Evolutionary conservation across 2,888 invertebrate genomes (phyloP).

Genomic region (Aspidiotus rigidus): DNA sequence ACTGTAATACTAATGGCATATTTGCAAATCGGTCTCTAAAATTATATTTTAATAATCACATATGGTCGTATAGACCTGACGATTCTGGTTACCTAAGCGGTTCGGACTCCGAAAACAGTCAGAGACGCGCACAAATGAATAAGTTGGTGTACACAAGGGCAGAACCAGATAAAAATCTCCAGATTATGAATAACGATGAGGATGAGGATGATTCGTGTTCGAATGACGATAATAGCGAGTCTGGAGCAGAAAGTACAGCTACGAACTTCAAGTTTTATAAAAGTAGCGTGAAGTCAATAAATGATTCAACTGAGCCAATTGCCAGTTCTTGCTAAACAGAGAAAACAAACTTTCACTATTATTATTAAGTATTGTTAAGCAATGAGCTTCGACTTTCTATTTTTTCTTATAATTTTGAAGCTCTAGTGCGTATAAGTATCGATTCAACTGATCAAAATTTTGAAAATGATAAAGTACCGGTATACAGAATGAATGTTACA

Average conservation of each 20-base stretch:
- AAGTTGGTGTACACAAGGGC: slow-evolving; percentile 42
- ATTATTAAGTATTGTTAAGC: too few species aligned
- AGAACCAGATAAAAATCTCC: slow-evolving; percentile 42
- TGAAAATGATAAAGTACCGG: too few species aligned
- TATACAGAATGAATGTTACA: too few species aligned
- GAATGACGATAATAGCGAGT: slow-evolving; percentile 47
- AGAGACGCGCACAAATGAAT: background rate
- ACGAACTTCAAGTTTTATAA: slow-evolving; percentile 52
- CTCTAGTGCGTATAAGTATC: too few species aligned
- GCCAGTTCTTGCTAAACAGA: too few species aligned
- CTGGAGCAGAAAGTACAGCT: slow-evolving; percentile 76
- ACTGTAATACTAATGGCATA: slow-evolving; percentile 12
- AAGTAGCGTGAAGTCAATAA: slow-evolving; percentile 9
- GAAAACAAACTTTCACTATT: too few species aligned
- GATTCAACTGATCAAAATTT: too few species aligned
- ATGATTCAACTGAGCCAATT: background rate
- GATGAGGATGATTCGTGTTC: slow-evolving; percentile 44
- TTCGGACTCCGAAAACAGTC: slow-evolving; percentile 27
- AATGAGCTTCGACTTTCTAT: too few species aligned
- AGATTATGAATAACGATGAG: background rate
- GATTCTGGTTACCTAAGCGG: slow-evolving; percentile 81
- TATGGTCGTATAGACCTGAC: slow-evolving; percentile 47
- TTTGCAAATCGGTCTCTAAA: slow-evolving; percentile 22
- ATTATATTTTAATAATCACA: slow-evolving; percentile 29
- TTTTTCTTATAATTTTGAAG: too few species aligned